Conservation (phyloP, 2,797 vertebrate genomes). For the Peromyscus attwateri region DNA sequence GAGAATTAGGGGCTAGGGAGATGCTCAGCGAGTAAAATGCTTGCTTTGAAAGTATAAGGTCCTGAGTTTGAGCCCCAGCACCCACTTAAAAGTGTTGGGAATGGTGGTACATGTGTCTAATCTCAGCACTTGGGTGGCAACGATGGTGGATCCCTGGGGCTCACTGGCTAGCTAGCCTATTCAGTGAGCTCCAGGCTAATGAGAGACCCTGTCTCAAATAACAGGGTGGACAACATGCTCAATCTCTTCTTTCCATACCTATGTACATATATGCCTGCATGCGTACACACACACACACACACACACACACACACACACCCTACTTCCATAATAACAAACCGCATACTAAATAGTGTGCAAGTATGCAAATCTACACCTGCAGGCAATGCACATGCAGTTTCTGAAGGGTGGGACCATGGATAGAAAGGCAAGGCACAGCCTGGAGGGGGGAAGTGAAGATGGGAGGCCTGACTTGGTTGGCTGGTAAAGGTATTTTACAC, state of each 20-base stretch:
- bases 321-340: neutral
- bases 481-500: too few relatives aligned
- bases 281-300: neutral
- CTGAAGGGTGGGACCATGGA: accelerated
- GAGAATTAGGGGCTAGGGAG: neutral
- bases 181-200: neutral
- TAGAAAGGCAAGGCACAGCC: neutral
- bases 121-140: neutral
- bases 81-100: neutral
- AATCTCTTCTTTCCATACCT: neutral
- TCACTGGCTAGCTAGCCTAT: neutral
- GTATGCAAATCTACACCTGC: accelerated
- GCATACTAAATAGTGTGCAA: accelerated
- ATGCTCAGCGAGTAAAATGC: neutral
- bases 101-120: neutral
- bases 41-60: neutral
- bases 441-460: neutral
- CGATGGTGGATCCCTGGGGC: neutral
- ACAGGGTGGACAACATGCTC: neutral
- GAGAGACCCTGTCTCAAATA: neutral
- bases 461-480: neutral
- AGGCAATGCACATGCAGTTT: accelerated
- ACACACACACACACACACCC: neutral
- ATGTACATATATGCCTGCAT: neutral
- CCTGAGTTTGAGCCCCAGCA: neutral